A percentile compares a stretch with the other conserved stretches of the same genome.
phyloP scores from a whole-genome alignment of 1,140 invertebrate genomes.

The Saxidomus purpurata region DNA sequence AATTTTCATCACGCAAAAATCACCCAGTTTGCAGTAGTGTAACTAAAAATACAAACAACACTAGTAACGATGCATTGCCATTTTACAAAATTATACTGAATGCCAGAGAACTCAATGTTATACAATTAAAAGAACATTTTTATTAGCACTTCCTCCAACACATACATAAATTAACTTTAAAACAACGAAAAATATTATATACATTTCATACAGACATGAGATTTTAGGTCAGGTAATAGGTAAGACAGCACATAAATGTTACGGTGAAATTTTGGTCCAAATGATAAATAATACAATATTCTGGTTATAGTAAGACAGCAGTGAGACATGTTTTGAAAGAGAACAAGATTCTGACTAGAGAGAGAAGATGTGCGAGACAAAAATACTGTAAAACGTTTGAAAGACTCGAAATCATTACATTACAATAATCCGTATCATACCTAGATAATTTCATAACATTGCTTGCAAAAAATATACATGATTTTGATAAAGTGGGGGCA shows the following conservation, averaged over 20 bases:
- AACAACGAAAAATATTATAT: too few species aligned
- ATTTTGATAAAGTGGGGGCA: neutral
- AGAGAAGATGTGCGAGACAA: neutral
- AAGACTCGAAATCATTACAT: slow-evolving; percentile 4
- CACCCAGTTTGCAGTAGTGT: too few species aligned
- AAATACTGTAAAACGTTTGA: slow-evolving; percentile 28
- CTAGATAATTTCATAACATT: neutral
- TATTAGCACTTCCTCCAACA: too few species aligned
- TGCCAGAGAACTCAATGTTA: too few species aligned
- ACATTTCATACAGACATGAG: too few species aligned
- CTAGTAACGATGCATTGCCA: too few species aligned
- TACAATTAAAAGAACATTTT: too few species aligned
- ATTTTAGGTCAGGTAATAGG: too few species aligned
- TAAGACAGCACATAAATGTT: neutral
- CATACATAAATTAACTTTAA: too few species aligned
- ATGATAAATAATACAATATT: neutral
- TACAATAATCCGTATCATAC: neutral
- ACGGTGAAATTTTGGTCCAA: neutral
- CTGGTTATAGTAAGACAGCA: neutral
- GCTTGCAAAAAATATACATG: slow-evolving; percentile 9
- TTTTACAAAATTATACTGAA: too few species aligned
- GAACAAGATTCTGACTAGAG: slow-evolving; percentile 34
- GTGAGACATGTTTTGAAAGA: neutral
- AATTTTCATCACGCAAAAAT: too few species aligned
- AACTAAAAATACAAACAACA: too few species aligned